Percentiles rank a stretch among this genome's conserved stretches.
Conservation (phyloP, 1,140 invertebrate species). For the Liolophura sinensis region DNA sequence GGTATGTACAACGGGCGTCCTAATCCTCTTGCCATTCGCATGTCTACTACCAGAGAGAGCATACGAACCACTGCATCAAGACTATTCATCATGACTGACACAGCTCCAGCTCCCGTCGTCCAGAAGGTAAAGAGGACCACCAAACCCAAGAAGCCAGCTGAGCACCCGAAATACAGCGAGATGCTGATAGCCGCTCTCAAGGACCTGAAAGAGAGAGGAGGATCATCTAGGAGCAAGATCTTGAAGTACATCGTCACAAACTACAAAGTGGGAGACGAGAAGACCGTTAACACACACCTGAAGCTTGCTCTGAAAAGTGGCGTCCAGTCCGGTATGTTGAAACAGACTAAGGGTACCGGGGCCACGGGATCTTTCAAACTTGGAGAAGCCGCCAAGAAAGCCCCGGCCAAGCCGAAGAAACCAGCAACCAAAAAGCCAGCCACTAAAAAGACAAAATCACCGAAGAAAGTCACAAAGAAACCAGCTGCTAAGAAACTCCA, state of each 20-base stretch:
- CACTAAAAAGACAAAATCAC: constrained; percentile 4
- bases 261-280: constrained; percentile 41
- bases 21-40: too few species aligned
- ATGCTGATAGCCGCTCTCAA: constrained; percentile 12
- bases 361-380: constrained; percentile 39
- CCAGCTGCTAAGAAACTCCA: not conserved
- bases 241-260: constrained; percentile 44
- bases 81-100: too few species aligned
- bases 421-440: not conserved
- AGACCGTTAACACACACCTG: constrained; percentile 38
- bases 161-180: constrained; percentile 5
- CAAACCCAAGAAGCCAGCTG: constrained; percentile 25
- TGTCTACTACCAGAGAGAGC: too few species aligned
- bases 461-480: constrained; percentile 3
- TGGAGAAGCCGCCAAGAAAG: constrained; percentile 18
- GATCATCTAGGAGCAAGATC: constrained; percentile 38
- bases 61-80: too few species aligned
- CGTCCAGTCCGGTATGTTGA: constrained; percentile 26
- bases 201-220: constrained; percentile 16
- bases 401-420: constrained; percentile 2
- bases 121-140: constrained; percentile 6
- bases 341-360: constrained; percentile 33
- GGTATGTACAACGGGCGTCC: too few species aligned
- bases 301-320: constrained; percentile 31
- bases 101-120: too few species aligned